These are phyloP conservation scores for Clunio marinus DNA, from an alignment of 2,888 invertebrate genomes.

Conservation along the genomic window DNA sequence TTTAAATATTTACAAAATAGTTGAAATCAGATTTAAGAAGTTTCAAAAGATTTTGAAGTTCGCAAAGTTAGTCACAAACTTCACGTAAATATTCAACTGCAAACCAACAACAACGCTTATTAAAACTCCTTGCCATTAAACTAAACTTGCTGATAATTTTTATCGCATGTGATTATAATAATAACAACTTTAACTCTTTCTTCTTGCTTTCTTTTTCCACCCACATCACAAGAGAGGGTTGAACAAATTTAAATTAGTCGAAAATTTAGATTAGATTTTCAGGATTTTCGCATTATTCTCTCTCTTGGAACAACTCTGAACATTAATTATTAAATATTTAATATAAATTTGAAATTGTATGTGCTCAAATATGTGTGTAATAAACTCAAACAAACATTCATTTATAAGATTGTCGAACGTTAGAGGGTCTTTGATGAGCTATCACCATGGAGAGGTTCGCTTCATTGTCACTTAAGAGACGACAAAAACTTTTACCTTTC, in stretches of 20 bases:
- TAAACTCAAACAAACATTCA: too few relatives aligned
- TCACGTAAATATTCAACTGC: too few relatives aligned
- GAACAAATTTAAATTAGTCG: conserved; percentile 33
- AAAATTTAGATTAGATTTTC: conserved; percentile 36
- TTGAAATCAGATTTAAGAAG: too few relatives aligned
- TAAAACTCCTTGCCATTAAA: too few relatives aligned
- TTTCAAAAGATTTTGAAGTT: too few relatives aligned
- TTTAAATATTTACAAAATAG: too few relatives aligned
- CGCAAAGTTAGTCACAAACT: too few relatives aligned
- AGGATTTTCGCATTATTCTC: conserved; percentile 24
- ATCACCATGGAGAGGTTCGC: neutral
- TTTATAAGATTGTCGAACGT: neutral
- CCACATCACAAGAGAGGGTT: too few relatives aligned
- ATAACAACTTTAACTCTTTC: neutral
- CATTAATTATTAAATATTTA: conserved; percentile 31
- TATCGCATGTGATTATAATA: conserved; percentile 7
- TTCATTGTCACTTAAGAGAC: neutral
- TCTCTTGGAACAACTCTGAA: conserved; percentile 8
- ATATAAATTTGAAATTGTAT: conserved; percentile 35
- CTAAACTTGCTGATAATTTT: neutral
- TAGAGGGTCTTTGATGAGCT: neutral
- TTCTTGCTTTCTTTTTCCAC: too few relatives aligned
- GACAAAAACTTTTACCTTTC: neutral
- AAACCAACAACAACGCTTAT: too few relatives aligned
- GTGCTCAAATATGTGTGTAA: neutral